A percentile compares a stretch with the other conserved stretches of the same genome.
Evolutionary conservation across 2,888 invertebrate species (phyloP).

Genomic region (Deroplatys truncata): DNA sequence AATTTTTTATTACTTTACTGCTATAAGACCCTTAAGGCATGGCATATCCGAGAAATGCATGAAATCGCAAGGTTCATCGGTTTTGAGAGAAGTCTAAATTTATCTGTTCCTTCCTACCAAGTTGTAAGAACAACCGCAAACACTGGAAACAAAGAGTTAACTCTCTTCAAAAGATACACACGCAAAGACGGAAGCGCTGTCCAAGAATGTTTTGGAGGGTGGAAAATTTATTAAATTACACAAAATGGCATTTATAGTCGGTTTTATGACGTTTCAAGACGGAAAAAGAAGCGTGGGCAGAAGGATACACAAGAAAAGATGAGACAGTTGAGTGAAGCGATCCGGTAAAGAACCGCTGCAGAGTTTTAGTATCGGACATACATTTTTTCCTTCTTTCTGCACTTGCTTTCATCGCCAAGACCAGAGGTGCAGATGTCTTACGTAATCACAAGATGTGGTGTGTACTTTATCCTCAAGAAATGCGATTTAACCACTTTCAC

Average conservation of each 20-base stretch:
- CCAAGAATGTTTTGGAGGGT: background rate
- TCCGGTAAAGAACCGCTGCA: background rate
- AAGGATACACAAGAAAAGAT: background rate
- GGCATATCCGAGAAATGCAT: background rate
- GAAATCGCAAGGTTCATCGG: background rate
- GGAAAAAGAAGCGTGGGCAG: background rate
- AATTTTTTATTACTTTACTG: no score
- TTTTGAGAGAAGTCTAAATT: background rate
- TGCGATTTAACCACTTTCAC: background rate
- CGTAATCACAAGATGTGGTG: background rate
- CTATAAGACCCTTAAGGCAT: no score
- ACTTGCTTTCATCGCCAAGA: background rate
- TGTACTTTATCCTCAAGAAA: background rate
- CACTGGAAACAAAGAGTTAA: background rate
- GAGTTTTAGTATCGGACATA: background rate
- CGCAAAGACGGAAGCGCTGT: background rate
- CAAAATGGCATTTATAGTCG: slow-evolving; percentile 32
- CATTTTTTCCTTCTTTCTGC: background rate
- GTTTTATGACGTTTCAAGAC: slow-evolving; percentile 26
- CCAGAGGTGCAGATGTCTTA: background rate
- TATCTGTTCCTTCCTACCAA: background rate
- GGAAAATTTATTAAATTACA: slow-evolving; percentile 32
- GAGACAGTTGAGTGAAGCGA: background rate
- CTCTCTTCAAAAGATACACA: background rate
- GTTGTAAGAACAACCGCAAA: background rate